Conservation (phyloP, 2,113 vertebrate genomes). For the Alethe castanea region DNA sequence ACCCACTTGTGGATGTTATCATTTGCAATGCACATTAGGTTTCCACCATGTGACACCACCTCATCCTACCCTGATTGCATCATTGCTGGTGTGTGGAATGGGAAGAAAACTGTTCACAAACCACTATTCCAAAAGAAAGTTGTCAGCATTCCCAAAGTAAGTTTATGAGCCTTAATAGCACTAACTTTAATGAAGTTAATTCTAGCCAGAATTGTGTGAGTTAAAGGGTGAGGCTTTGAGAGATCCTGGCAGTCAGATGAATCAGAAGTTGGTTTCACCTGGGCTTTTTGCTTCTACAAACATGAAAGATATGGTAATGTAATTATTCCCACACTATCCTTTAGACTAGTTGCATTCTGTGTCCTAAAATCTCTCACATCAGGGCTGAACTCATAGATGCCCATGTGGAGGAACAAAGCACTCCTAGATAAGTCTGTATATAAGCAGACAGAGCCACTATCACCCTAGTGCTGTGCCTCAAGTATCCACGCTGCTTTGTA, state of each 20-base stretch:
- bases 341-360: not conserved
- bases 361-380: not conserved
- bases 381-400: not conserved
- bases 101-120: not conserved
- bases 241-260: constrained; percentile 6
- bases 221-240: constrained; percentile 1
- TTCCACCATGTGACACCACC: not conserved
- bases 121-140: not conserved
- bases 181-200: constrained; percentile 3
- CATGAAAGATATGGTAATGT: not conserved
- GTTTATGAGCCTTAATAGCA: constrained; percentile 16
- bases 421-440: not conserved
- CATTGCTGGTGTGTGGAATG: not conserved
- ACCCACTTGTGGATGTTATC: not conserved
- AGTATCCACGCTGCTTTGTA: not conserved
- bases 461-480: not conserved
- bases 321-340: not conserved
- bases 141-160: constrained; percentile 29
- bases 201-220: constrained; percentile 13
- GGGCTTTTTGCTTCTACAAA: not conserved
- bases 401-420: not conserved
- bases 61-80: constrained; percentile 14
- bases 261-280: constrained; percentile 8
- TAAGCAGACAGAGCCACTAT: not conserved
- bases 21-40: constrained; percentile 24